Conservation (phyloP, 2,888 invertebrate species). For the Aleiodes testaceus region DNA sequence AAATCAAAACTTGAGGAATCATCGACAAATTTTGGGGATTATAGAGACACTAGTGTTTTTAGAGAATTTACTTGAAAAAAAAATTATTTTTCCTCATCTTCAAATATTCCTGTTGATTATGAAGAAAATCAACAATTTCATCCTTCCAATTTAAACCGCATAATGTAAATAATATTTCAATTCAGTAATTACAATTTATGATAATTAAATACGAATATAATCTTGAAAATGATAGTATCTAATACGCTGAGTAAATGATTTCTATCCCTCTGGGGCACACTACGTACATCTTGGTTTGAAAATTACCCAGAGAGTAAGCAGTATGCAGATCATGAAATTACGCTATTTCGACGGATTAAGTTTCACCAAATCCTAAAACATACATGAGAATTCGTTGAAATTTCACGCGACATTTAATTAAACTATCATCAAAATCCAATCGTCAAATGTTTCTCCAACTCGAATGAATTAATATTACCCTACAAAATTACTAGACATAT, state of each 20-base stretch:
- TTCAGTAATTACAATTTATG: slow-evolving; percentile 11
- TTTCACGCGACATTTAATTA: slow-evolving; percentile 27
- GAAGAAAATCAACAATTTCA: no score
- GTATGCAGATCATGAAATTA: slow-evolving; percentile 68
- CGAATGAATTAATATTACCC: not conserved
- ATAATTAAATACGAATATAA: slow-evolving; percentile 11
- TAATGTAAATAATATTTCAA: slow-evolving; percentile 1
- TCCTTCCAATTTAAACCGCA: not conserved
- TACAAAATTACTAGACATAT: not conserved
- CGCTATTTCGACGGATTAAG: slow-evolving; percentile 62
- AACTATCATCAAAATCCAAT: slow-evolving; percentile 27
- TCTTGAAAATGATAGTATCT: slow-evolving; percentile 44
- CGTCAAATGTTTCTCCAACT: not conserved
- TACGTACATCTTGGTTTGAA: slow-evolving; percentile 49
- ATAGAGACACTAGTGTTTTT: not conserved
- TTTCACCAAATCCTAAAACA: slow-evolving; percentile 46
- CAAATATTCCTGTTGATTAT: no score
- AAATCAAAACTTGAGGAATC: slow-evolving; percentile 16
- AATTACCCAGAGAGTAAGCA: slow-evolving; percentile 63
- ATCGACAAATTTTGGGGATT: not conserved
- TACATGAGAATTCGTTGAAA: not conserved
- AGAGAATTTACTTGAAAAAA: no score
- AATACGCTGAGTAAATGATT: slow-evolving; percentile 65
- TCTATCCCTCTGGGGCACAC: slow-evolving; percentile 41
- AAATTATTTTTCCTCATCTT: no score